A percentile compares a stretch with the other conserved stretches of the same genome.
Evolutionary conservation across 2,113 vertebrate genomes (phyloP).

Genomic region (Stictonetta naevosa): DNA sequence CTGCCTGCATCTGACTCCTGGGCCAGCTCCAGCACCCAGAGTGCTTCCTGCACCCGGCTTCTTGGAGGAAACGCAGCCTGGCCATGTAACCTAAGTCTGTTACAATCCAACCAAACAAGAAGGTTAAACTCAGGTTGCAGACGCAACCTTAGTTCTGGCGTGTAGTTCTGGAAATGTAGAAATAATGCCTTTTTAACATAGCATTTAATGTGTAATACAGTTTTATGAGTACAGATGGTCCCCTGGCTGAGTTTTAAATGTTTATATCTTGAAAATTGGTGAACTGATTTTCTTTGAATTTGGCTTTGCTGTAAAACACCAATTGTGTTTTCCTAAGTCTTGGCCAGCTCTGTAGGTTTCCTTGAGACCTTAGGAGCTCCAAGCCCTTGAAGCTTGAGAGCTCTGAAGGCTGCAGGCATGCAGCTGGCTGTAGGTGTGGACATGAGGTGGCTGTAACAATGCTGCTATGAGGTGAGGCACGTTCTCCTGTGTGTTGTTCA

Average conservation of each 20-base stretch:
- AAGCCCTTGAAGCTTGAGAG: background rate
- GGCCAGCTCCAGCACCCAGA: background rate
- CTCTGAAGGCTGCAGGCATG: background rate
- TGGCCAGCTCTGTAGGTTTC: background rate
- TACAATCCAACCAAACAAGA: background rate
- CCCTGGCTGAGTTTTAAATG: background rate
- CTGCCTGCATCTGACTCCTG: background rate
- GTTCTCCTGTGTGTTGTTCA: accelerated
- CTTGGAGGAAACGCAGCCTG: accelerated
- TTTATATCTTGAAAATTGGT: background rate
- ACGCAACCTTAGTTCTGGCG: background rate
- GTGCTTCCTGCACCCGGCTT: accelerated
- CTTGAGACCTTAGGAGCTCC: background rate
- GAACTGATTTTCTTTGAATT: slow-evolving; percentile 18
- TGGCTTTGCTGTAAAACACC: background rate
- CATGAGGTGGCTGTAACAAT: background rate
- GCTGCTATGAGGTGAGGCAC: background rate
- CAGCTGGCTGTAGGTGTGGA: background rate
- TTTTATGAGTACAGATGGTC: slow-evolving; percentile 15
- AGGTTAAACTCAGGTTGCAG: background rate
- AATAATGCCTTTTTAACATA: background rate
- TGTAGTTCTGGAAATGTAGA: background rate
- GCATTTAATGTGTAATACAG: background rate
- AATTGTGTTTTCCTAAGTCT: background rate
- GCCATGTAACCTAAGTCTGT: background rate